Evolutionary conservation across 2,113 vertebrate genomes (phyloP).

Genomic region (Tautogolabrus adspersus): DNA sequence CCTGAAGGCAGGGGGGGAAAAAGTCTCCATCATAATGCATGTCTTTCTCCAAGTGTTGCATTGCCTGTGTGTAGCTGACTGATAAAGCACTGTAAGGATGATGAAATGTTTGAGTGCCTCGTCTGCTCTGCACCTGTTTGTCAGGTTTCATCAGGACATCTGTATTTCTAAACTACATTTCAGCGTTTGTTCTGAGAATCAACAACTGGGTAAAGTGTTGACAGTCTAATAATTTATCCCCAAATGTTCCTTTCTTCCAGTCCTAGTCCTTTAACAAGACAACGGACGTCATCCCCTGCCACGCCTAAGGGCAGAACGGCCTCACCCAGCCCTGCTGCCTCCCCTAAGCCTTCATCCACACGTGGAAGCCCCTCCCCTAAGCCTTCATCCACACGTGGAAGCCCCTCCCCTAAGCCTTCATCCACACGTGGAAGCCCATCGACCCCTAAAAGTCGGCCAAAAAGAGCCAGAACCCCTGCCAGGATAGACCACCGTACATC

Average conservation of each 20-base stretch:
- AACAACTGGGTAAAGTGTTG: slow-evolving; percentile 3
- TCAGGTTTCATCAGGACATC: slow-evolving; percentile 27
- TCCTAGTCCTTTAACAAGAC: slow-evolving; percentile 87
- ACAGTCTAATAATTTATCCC: background rate
- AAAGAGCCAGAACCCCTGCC: slow-evolving; percentile 81
- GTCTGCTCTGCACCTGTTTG: slow-evolving; percentile 17
- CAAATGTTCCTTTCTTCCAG: slow-evolving; percentile 43
- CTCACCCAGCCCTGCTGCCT: slow-evolving; percentile 84
- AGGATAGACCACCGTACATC: slow-evolving; percentile 77
- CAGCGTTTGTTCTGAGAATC: background rate
- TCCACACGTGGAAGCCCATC: slow-evolving; percentile 82
- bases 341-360: slow-evolving; percentile 83
- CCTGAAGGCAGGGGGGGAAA: slow-evolving; percentile 4
- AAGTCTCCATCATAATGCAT: slow-evolving; percentile 49
- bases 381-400: slow-evolving; percentile 73
- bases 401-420: slow-evolving; percentile 80
- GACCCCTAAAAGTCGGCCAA: slow-evolving; percentile 86
- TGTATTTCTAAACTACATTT: slow-evolving; percentile 1
- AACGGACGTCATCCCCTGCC: slow-evolving; percentile 86
- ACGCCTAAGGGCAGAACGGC: slow-evolving; percentile 83
- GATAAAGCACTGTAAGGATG: slow-evolving; percentile 42
- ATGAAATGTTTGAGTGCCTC: slow-evolving; percentile 49
- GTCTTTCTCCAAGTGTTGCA: slow-evolving; percentile 26
- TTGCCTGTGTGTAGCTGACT: slow-evolving; percentile 26
- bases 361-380: slow-evolving; percentile 73